Evolutionary conservation across 2,888 invertebrate species (phyloP).

Genomic region (Meiosimyza decipiens): DNA sequence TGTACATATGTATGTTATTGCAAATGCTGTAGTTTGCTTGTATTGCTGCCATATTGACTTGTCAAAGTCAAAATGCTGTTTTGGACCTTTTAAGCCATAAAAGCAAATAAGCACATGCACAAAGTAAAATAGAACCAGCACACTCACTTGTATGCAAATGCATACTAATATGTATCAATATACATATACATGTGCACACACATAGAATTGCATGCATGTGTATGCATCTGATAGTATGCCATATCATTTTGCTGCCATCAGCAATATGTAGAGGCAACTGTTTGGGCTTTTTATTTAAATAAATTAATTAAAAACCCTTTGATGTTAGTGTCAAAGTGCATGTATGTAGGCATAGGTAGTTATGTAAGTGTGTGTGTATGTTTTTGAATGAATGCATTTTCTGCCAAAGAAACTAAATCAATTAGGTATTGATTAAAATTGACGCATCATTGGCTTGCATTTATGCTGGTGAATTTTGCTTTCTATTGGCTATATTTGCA

Average conservation of each 20-base stretch:
- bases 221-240: background rate
- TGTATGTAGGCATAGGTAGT: background rate
- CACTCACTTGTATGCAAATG: constrained; percentile 7
- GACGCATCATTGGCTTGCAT: background rate
- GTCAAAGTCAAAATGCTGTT: constrained; percentile 29
- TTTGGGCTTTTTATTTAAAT: constrained; percentile 25
- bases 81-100: constrained; percentile 25
- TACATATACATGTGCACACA: background rate
- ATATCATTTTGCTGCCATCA: background rate
- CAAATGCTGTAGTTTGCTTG: background rate
- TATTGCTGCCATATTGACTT: constrained; percentile 23
- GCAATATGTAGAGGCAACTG: background rate
- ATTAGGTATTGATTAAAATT: constrained; percentile 22
- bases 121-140: background rate
- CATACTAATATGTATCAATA: background rate
- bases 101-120: constrained; percentile 19
- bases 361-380: background rate
- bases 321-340: constrained; percentile 24
- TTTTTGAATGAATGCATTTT: too few relatives aligned
- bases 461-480: background rate
- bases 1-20: background rate
- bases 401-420: constrained; percentile 1
- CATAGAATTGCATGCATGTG: background rate
- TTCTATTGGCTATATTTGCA: background rate
- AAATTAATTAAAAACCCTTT: constrained; percentile 28